Percentiles rank a stretch among this genome's conserved stretches.
phyloP scores from a whole-genome alignment of 2,888 invertebrate species.

The Lysandra coridon region DNA sequence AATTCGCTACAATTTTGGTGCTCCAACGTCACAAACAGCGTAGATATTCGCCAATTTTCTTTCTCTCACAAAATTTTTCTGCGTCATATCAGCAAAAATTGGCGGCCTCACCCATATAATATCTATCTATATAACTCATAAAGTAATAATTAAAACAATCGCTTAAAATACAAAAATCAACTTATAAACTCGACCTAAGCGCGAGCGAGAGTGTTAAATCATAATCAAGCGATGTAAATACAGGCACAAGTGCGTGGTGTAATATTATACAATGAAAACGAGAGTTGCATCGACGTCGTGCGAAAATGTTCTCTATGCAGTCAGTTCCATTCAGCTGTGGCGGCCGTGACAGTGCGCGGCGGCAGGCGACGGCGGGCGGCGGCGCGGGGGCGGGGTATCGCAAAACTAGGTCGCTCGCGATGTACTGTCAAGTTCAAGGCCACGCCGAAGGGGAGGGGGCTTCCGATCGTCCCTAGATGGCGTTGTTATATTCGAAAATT shows the following conservation, averaged over 20 bases:
- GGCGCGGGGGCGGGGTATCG: conserved; percentile 56
- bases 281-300: conserved; percentile 57
- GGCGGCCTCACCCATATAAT: neutral
- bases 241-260: conserved; percentile 58
- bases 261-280: conserved; percentile 64
- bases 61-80: no score
- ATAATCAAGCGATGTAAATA: conserved; percentile 56
- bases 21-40: no score
- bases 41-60: no score
- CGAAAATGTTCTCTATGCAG: conserved; percentile 63
- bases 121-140: neutral
- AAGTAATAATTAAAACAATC: neutral
- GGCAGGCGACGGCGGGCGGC: conserved; percentile 47
- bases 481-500: conserved; percentile 72
- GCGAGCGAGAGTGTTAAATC: conserved; percentile 14
- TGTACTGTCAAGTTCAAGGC: conserved; percentile 78
- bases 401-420: conserved; percentile 74
- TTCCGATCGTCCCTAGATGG: conserved; percentile 71
- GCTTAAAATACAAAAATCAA: neutral
- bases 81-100: no score
- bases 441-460: conserved; percentile 60
- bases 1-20: no score
- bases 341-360: conserved; percentile 65
- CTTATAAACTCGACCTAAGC: neutral
- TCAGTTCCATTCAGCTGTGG: conserved; percentile 67